Evolutionary conservation across 1,140 invertebrate genomes (phyloP), one percentile per base, ranked within the genome.

Genomic region (Heliconius himera): DNA sequence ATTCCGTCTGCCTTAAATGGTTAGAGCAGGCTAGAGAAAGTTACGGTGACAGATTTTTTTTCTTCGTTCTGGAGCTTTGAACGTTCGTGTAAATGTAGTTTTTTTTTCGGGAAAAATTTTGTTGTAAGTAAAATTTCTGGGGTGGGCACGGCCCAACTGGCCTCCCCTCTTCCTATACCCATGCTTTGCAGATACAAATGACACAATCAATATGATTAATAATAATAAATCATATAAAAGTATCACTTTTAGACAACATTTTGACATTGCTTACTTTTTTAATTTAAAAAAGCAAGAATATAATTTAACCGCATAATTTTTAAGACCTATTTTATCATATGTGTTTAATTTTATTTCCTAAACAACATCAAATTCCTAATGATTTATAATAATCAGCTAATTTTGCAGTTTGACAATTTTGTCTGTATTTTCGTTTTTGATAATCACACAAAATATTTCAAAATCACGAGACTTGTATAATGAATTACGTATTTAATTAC

Each of bases 211-310:
- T 46, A 46, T 46, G 2, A 46, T 46, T 46, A 13, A 46, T 46
- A 46, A 46, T 13, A 46, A 46, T 4, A 46, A 46, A 46, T 3
- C 11, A 46, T 46, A 46, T 13, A 46, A 13, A 46, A 11, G 11
- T 46, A n/a, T 20, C 54, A 60, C 8, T 8, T 60, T 60, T 60
- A 22, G n/a, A 60, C n/a, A 60, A 60, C 2, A 60, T 46, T 46
- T 46, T 60, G 1, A n/a, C 56, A 60, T 60, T 60, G 56, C 22
- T 60, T 60, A 60, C 56, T 26, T 60, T 60, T 60, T 60, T 60
- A 60, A 60, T 60, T 60, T 60, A 60, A 26, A 60, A 60, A 60
- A 60, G 56, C 8, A 60, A 60, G 56, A 60, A 60, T 60, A 60
- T 60, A 22, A 36, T 36, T 36, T 11, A 60, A 60, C n/a, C 3